Evolutionary conservation across 1,140 invertebrate genomes (phyloP).

Genomic region (Lerema accius): DNA sequence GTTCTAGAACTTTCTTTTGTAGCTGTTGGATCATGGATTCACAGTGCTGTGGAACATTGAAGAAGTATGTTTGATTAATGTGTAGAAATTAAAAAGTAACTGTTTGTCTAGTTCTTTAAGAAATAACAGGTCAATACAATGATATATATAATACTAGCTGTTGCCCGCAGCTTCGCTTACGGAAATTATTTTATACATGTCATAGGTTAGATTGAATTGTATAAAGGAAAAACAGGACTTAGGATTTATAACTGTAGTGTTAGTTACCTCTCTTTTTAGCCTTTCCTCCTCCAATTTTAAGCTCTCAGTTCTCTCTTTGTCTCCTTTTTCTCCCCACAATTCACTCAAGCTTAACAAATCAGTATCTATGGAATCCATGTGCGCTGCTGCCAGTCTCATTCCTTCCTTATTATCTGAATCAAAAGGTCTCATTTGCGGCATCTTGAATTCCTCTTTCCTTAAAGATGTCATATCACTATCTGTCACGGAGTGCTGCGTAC

Average conservation of each 20-base stretch:
- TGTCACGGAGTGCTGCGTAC: conserved; percentile 44
- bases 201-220: no score
- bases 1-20: conserved; percentile 88
- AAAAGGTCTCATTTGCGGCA: conserved; percentile 72
- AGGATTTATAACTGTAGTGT: neutral
- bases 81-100: no score
- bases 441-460: conserved; percentile 71
- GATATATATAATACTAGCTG: no score
- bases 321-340: conserved; percentile 80
- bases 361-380: conserved; percentile 68
- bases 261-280: conserved; percentile 86
- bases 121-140: no score
- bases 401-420: conserved; percentile 47
- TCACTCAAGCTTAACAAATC: conserved; percentile 82
- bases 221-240: no score
- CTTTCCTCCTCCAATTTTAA: conserved; percentile 90
- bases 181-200: no score
- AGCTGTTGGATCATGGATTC: conserved; percentile 89
- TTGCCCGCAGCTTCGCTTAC: no score
- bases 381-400: conserved; percentile 45
- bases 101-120: no score
- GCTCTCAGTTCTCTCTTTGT: conserved; percentile 63
- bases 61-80: neutral
- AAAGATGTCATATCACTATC: conserved; percentile 53
- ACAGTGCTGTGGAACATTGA: conserved; percentile 85